Evolutionary conservation across 2,888 invertebrate species (phyloP).

Genomic region (Gymnosoma rotundatum): DNA sequence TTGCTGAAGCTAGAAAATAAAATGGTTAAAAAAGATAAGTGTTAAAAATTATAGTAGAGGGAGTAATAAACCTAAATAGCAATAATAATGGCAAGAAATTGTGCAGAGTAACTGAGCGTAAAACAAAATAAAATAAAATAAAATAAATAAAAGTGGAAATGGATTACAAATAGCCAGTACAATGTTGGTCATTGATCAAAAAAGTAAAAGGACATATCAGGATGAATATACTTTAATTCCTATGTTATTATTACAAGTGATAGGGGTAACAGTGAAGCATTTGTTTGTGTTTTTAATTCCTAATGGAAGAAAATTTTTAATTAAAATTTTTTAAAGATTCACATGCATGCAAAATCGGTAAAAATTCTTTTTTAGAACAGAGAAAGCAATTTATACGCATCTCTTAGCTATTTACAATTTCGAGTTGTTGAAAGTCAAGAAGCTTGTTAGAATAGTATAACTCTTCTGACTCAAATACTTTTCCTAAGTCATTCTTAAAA

Average conservation of each 20-base stretch:
- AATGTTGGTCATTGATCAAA: conserved; percentile 36
- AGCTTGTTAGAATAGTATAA: no score
- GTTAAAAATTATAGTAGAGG: conserved; percentile 77
- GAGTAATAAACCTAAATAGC: conserved; percentile 77
- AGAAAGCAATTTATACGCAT: no score
- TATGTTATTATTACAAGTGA: no score
- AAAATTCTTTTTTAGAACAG: neutral
- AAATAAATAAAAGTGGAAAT: conserved; percentile 25
- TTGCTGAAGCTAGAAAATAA: conserved; percentile 74
- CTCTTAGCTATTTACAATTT: no score
- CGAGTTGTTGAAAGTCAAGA: no score
- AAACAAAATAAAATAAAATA: conserved; percentile 20
- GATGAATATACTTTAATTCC: neutral
- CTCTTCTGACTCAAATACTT: no score
- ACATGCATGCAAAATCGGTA: no score
- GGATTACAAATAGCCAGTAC: conserved; percentile 51
- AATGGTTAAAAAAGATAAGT: conserved; percentile 78
- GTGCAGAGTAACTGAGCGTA: conserved; percentile 7
- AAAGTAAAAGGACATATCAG: neutral
- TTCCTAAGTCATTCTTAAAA: no score
- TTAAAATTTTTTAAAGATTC: no score
- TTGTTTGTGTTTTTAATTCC: no score
- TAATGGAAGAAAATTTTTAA: no score
- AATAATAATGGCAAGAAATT: conserved; percentile 28
- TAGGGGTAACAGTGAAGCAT: no score